Evolutionary conservation across 2,113 vertebrate species (phyloP).

Genomic region (Mormyrus lacerda): DNA sequence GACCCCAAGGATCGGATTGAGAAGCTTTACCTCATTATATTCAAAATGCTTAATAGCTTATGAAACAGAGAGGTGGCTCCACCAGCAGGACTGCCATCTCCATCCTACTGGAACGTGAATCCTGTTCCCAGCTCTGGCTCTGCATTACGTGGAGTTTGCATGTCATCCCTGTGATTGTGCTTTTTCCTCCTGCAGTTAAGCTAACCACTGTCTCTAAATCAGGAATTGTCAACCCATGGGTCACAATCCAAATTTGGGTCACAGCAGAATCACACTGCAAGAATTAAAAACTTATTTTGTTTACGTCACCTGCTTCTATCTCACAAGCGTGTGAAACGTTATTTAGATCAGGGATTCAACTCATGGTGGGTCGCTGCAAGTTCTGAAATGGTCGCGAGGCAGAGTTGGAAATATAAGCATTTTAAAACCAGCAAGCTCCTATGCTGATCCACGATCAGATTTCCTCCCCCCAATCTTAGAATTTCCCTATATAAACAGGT

Average conservation of each 20-base stretch:
- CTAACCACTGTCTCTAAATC: not conserved
- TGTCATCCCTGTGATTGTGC: not conserved
- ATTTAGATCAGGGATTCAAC: not conserved
- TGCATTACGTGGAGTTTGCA: not conserved
- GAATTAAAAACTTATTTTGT: conserved; percentile 16
- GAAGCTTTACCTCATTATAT: not conserved
- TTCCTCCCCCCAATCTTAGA: too few species aligned
- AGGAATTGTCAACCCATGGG: too few species aligned
- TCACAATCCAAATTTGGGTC: not conserved
- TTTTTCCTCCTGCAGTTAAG: not conserved
- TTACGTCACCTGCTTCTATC: not conserved
- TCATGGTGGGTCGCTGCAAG: too few species aligned
- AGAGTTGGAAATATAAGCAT: too few species aligned
- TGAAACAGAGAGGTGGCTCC: not conserved
- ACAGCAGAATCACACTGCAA: conserved; percentile 86
- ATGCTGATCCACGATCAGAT: too few species aligned
- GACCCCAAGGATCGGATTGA: too few species aligned
- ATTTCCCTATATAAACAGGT: too few species aligned
- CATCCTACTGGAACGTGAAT: not conserved
- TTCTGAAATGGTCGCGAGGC: too few species aligned
- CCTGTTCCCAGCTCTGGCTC: not conserved
- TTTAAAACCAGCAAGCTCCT: too few species aligned
- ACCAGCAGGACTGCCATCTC: not conserved
- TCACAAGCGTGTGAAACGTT: not conserved
- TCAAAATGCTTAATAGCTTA: not conserved